A percentile compares a stretch with the other conserved stretches of the same genome.
Conservation (phyloP, 2,888 invertebrate genomes). For the Reticulitermes lucifugus region DNA sequence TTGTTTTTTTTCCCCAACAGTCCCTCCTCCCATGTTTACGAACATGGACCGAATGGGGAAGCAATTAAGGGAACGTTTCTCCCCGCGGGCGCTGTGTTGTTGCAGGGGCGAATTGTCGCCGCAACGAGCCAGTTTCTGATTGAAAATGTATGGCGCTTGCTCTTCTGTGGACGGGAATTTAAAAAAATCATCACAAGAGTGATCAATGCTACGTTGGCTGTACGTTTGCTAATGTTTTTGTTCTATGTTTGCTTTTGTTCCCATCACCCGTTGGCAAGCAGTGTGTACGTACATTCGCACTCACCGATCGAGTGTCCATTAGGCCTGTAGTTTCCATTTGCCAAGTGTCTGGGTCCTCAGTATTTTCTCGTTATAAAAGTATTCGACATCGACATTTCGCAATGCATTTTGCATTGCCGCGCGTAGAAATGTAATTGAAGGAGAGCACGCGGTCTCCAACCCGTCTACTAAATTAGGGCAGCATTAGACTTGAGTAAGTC, state of each 20-base stretch:
- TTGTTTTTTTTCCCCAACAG: slow-evolving; percentile 14
- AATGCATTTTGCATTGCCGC: too few species aligned
- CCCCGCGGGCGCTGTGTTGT: slow-evolving; percentile 3
- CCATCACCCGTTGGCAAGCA: not conserved
- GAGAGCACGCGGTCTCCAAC: too few species aligned
- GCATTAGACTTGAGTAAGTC: too few species aligned
- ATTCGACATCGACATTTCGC: too few species aligned
- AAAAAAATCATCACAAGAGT: slow-evolving; percentile 6
- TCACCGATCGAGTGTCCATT: too few species aligned
- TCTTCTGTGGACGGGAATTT: not conserved
- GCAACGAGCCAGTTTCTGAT: slow-evolving; percentile 14
- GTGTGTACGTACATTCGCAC: not conserved
- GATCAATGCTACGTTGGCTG: slow-evolving; percentile 9
- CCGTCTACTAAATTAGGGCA: too few species aligned
- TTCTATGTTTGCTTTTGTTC: not conserved
- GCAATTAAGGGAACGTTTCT: slow-evolving; percentile 10
- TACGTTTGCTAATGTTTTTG: not conserved
- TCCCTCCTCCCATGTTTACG: not conserved
- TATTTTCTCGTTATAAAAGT: too few species aligned
- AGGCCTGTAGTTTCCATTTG: too few species aligned
- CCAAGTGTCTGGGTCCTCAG: too few species aligned
- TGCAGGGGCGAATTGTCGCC: slow-evolving; percentile 15
- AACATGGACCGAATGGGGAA: not conserved
- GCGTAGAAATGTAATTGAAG: too few species aligned
- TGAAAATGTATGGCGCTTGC: slow-evolving; percentile 2